These are phyloP conservation scores for Trypoxylon attenuatum DNA, from an alignment of 2,888 invertebrate genomes.

Conservation along the genomic window DNA sequence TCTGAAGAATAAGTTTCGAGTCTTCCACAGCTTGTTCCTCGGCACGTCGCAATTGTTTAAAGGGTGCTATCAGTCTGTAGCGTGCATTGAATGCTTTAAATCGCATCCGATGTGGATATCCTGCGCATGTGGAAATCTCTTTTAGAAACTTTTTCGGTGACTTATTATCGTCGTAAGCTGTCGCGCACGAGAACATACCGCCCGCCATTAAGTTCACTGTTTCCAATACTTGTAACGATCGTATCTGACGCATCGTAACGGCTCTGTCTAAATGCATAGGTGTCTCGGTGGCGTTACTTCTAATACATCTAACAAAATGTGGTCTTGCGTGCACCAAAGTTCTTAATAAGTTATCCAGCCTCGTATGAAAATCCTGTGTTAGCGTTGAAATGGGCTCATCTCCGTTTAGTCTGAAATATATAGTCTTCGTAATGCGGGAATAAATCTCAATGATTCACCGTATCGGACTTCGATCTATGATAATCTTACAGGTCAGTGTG, in stretches of 20 bases:
- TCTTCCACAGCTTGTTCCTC: constrained; percentile 86
- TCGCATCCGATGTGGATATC: constrained; percentile 95
- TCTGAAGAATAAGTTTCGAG: constrained; percentile 84
- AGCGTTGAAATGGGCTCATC: constrained; percentile 91
- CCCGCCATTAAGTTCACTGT: constrained; percentile 97
- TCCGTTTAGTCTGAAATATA: constrained; percentile 79
- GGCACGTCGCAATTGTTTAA: constrained; percentile 80
- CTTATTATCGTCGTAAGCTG: background rate
- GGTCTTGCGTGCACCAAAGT: constrained; percentile 95
- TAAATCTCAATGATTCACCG: background rate
- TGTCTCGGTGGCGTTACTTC: constrained; percentile 89
- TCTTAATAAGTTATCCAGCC: constrained; percentile 92
- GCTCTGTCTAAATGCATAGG: constrained; percentile 89
- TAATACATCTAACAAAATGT: constrained; percentile 94
- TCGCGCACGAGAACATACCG: constrained; percentile 74
- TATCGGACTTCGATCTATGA: background rate
- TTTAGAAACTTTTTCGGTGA: background rate
- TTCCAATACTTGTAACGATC: constrained; percentile 91
- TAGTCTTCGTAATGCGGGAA: background rate
- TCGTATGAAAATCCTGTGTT: constrained; percentile 96
- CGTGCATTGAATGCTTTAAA: constrained; percentile 93
- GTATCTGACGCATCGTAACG: constrained; percentile 90
- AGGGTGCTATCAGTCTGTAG: constrained; percentile 90
- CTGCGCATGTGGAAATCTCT: constrained; percentile 63
- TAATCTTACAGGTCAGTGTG: constrained; percentile 81